phyloP scores from a whole-genome alignment of 2,113 vertebrate genomes.

The Laterallus jamaicensis region DNA sequence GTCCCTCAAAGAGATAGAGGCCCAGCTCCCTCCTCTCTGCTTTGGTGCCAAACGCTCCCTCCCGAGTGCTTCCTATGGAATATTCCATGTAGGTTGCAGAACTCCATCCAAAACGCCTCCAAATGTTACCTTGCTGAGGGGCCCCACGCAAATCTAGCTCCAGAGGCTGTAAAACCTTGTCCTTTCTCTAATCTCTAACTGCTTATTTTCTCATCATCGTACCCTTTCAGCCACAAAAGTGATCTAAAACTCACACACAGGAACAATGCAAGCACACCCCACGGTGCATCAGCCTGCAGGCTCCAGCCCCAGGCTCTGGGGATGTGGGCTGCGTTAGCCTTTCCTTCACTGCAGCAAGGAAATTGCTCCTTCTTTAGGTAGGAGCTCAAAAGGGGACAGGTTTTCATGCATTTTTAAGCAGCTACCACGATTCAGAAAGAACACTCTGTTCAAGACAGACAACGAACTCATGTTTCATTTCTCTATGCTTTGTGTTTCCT shows the following conservation, averaged over 20 bases:
- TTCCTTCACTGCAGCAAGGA: background rate
- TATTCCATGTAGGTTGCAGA: conserved; percentile 14
- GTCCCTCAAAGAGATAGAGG: background rate
- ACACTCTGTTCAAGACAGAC: background rate
- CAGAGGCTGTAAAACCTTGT: background rate
- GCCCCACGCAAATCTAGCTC: background rate
- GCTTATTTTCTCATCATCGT: background rate
- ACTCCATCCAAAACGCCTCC: conserved; percentile 22
- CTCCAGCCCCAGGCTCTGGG: background rate
- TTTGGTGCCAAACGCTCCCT: background rate
- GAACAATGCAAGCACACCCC: accelerated
- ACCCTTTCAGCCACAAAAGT: background rate
- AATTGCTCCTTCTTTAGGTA: background rate
- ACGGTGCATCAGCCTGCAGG: background rate
- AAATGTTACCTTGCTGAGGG: conserved; percentile 14
- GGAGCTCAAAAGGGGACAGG: background rate
- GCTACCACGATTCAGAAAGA: background rate
- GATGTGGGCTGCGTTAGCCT: background rate
- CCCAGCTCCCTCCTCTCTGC: background rate
- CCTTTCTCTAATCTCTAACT: background rate
- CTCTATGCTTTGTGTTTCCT: background rate
- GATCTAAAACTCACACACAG: background rate
- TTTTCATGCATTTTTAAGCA: background rate
- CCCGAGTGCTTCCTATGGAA: conserved; percentile 4
- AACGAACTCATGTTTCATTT: accelerated